Evolutionary conservation across 1,140 invertebrate genomes (phyloP), one percentile per base, ranked within the genome.

Genomic region (Drosophila baimaii): DNA sequence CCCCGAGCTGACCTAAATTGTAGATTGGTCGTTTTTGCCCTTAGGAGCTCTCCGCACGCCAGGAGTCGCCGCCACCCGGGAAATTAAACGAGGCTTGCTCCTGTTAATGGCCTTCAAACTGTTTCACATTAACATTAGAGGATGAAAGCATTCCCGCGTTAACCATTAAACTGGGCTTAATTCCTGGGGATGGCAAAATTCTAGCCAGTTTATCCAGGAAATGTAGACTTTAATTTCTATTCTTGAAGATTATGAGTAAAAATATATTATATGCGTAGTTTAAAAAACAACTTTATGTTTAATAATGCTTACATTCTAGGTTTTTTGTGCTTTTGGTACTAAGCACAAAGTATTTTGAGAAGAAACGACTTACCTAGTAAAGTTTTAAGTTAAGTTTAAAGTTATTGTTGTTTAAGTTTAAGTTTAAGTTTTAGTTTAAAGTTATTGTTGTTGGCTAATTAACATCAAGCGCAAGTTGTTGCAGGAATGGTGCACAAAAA

Each of bases 1-100:
- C 47, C 59, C 46, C 9, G 10, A 27, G 61, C 15, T 85, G 81
- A 85, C 81, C 81, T 49, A 85, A 69, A 76, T 80, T 64, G 23
- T 10, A 23, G 29, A 19, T 27, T 37, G 39, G 27, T 5, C 21
- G 27, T 51, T 57, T 57, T 63, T 9, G 54, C 33, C 47, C 41
- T 76, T 56, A 75, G 13, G 61, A 55, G 43, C 35, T 25, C 15
- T 31, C 49, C 19, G 35, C 82, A 81, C 54, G 82, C 35, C 62
- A 76, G 29, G 44, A 52, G 49, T 43, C 58, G 56, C 9, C 52
- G 52, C 17, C 57, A 46, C 27, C 65, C 43, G 57, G 29, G 49
- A 72, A 58, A 44, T 21, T 44, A 31, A 65, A 55, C 62, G 27
- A 49, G 55, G 21, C 21, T 27, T 21, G 31, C 17, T 51, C 19